Base-by-base conservation (phyloP, 2,797 vertebrate species). In the Manis crassicaudata region DNA sequence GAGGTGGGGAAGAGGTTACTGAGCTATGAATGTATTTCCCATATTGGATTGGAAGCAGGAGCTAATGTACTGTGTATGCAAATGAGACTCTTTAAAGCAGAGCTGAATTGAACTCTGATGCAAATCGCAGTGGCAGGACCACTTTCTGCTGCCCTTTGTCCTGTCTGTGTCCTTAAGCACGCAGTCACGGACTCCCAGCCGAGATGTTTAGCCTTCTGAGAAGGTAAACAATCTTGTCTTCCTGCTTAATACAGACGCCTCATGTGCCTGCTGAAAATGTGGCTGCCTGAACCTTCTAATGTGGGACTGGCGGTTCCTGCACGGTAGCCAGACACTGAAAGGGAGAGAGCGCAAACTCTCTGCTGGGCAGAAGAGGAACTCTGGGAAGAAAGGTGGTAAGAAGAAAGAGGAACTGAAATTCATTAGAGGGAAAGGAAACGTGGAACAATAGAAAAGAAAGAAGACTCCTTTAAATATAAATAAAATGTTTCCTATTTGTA, bases 1-100 rank as follows among this genome's bases (percentile, higher is more conserved):
- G 77, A 81, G 96, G 65, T 80, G 56, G 54, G 88, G 94, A 95
- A 98, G 97, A 98, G 96, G 98, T 97, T 98, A 97, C 83, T 95
- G 96, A 98, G 88, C 96, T 97, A 96, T 97, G 97, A 98, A 97
- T 70, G 81, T 23, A 92, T 98, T 98, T 97, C 93, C 90, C 97
- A 97, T 97, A 98, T 97, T 97, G 90, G 63, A 83, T 89, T 67
- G 58, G 96, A 98, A 97, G 94, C 95, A 97, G 96, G 80, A 97
- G 96, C 97, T 98, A 98, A 97, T 98, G 97, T 46, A 93, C 98
- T 98, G 97, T 96, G 95, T 98, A 98, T 98, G 98, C 98, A 98
- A 98, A 98, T 98, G 95, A 98, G 97, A 54, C 81, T 97, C 97
- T 98, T 98, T 97, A 97, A 97, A 98, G 98, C 92, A 54, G 93